Percentiles rank a stretch among this genome's conserved stretches.
These are phyloP conservation scores for Nephrocerus scutellatus DNA, from an alignment of 2,888 invertebrate species.

Conservation along the genomic window DNA sequence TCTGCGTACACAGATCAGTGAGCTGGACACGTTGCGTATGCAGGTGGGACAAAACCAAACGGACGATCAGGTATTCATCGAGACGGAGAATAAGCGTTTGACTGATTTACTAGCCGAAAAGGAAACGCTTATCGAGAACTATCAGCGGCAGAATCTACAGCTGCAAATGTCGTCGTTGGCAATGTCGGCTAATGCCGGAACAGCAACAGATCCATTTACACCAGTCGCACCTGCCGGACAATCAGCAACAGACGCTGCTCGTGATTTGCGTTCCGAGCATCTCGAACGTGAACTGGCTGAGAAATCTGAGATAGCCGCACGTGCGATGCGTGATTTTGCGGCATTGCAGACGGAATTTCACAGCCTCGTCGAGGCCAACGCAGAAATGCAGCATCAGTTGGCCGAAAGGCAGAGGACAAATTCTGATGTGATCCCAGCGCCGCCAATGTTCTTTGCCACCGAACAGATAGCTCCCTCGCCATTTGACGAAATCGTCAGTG, in stretches of 20 bases:
- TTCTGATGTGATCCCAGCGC: constrained; percentile 29
- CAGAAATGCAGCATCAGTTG: constrained; percentile 26
- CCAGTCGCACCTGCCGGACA: constrained; percentile 14
- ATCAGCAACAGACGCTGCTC: no score
- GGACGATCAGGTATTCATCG: constrained; percentile 47
- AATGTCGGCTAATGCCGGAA: constrained; percentile 17
- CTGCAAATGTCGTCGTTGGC: constrained; percentile 33
- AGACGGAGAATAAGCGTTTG: constrained; percentile 54
- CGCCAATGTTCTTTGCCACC: constrained; percentile 37
- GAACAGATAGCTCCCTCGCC: constrained; percentile 34
- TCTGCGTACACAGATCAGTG: constrained; percentile 39
- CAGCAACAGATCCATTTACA: constrained; percentile 17
- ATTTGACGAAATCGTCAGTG: constrained; percentile 41
- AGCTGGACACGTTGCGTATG: constrained; percentile 41
- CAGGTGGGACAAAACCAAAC: constrained; percentile 47
- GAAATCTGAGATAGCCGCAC: constrained; percentile 19
- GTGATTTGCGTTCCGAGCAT: no score
- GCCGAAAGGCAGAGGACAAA: constrained; percentile 21
- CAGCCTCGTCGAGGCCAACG: constrained; percentile 20
- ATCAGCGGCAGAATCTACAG: constrained; percentile 42
- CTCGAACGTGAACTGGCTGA: constrained; percentile 22
- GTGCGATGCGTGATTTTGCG: constrained; percentile 23
- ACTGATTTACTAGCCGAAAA: constrained; percentile 50
- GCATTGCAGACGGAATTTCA: constrained; percentile 21
- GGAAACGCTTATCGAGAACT: constrained; percentile 49